Evolutionary conservation across 2,888 invertebrate genomes (phyloP), one percentile per base, ranked within the genome.

Genomic region (Chymomyza caudatula): DNA sequence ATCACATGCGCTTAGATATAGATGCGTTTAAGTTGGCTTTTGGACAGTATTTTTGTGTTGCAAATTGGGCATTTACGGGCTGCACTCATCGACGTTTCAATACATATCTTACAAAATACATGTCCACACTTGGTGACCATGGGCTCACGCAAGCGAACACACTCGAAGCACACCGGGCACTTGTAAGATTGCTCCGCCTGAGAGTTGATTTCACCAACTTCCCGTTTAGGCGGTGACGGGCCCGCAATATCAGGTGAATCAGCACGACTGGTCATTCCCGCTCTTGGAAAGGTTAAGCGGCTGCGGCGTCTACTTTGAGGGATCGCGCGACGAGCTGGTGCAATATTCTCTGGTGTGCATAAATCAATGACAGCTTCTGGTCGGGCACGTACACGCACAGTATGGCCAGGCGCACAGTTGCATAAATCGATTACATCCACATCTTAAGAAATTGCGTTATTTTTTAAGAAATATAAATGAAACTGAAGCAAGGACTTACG

Each of bases 81-180:
- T 4, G 64, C 0, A 0, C 57, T 63, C 4, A 80, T 43, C 2
- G 78, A 78, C 8, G 64, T 3, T 11, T 62, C 51, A 4, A 88
- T 85, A 60, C 88, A 88, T 0, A 0, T 8, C 1, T 76, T 69
- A 20, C 88, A 88, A 47, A 84, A 88, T 0, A 88, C 73, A 54
- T 88, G 88, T 0, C 88, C 88, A 58, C 88, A 88, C 23, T 74
- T 68, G 3, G 88, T 88, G 0, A 85, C 67, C 3, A 75, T 77
- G 0, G 88, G 89, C 3, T 78, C 66, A 0, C 74, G 79, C 0
- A 49, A 58, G 0, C 69, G 60, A 1, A 72, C 82, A 0, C 56
- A 29, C 0, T 89, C 88, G 65, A 89, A 68, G 25, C 88, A 88
- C 8, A 88, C 78, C 0, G 88, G 81, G 42, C 88, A 88, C 44